A percentile compares a stretch with the other conserved stretches of the same genome.
phyloP scores from a whole-genome alignment of 2,113 vertebrate species.

The Rattus norvegicus region GRCr8 NC_086023.1:121251501-121252000 shows the following conservation, averaged over 20 bases:
- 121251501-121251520: background rate
- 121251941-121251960: background rate
- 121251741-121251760: background rate
- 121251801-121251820: background rate
- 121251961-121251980: constrained; percentile 40
- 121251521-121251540: background rate
- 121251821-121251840: background rate
- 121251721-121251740: background rate
- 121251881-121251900: constrained; percentile 12
- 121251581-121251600: background rate
- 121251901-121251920: background rate
- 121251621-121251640: background rate
- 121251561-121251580: background rate
- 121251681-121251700: background rate
- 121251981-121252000: background rate
- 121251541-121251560: background rate
- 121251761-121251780: background rate
- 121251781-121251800: background rate
- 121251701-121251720: background rate
- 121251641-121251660: background rate
- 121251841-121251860: background rate
- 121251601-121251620: background rate
- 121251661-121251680: background rate
- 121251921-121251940: constrained; percentile 17
- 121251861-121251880: constrained; percentile 14